These are phyloP conservation scores for Sarcophaga rosellei DNA, from an alignment of 2,888 invertebrate species.

Conservation along the genomic window DNA sequence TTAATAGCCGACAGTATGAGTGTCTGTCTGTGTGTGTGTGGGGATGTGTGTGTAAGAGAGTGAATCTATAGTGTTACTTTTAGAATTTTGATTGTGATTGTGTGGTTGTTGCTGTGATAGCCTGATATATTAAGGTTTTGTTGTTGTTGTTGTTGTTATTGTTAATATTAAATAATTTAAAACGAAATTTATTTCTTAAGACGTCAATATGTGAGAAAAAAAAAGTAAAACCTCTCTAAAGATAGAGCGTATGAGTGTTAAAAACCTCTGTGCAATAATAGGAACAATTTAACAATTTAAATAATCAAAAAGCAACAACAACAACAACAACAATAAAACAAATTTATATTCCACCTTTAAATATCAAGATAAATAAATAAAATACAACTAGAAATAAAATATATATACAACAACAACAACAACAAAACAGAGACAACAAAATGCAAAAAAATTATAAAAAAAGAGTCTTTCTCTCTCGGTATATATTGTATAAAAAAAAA, in stretches of 20 bases:
- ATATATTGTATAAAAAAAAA: constrained; percentile 26
- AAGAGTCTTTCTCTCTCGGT: background rate
- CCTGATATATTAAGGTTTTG: background rate
- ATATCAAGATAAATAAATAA: constrained; percentile 64
- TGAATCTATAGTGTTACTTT: background rate
- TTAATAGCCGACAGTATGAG: constrained; percentile 27
- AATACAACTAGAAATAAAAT: constrained; percentile 62
- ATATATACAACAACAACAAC: constrained; percentile 17
- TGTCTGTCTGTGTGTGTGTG: background rate
- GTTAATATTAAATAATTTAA: background rate
- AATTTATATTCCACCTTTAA: constrained; percentile 33
- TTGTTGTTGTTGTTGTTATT: background rate
- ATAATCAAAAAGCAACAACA: background rate
- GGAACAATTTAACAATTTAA: background rate
- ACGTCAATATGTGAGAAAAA: background rate
- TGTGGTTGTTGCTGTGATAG: background rate
- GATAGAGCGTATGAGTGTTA: constrained; percentile 10
- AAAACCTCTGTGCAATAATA: constrained; percentile 10
- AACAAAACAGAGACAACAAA: constrained; percentile 18
- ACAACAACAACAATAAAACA: background rate
- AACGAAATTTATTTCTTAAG: constrained; percentile 2
- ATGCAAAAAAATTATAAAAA: constrained; percentile 18
- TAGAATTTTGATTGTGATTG: constrained; percentile 24
- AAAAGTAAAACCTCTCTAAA: too few species aligned
- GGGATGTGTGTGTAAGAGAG: background rate